phyloP scores from a whole-genome alignment of 2,888 invertebrate species.

The Lycaena phlaeas region DNA sequence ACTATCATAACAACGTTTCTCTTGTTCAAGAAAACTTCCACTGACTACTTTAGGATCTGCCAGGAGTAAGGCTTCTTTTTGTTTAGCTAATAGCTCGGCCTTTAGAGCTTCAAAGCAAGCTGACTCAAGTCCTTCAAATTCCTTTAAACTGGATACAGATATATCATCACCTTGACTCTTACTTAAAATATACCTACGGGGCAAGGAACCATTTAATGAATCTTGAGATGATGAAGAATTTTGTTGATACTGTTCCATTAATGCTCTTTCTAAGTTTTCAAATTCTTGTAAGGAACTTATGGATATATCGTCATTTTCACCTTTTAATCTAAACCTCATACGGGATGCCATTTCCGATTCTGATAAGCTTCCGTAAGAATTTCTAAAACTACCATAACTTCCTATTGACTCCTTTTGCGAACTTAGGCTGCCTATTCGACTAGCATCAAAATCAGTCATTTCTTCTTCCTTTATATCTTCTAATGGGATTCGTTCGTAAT shows the following conservation, averaged over 20 bases:
- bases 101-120: conserved; percentile 88
- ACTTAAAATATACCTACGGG: conserved; percentile 78
- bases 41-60: conserved; percentile 72
- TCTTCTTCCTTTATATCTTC: conserved; percentile 96
- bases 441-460: conserved; percentile 87
- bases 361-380: conserved; percentile 92
- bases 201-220: conserved; percentile 86
- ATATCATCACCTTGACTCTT: conserved; percentile 89
- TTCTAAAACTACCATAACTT: conserved; percentile 86
- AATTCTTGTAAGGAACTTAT: conserved; percentile 95
- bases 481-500: conserved; percentile 85
- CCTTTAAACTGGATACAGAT: conserved; percentile 89
- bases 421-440: conserved; percentile 82
- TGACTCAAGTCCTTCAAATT: conserved; percentile 93
- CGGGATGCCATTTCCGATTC: conserved; percentile 90
- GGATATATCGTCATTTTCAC: conserved; percentile 94
- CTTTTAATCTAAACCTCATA: conserved; percentile 85
- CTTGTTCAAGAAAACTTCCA: conserved; percentile 61
- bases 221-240: conserved; percentile 88
- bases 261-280: conserved; percentile 90
- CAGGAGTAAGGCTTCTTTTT: conserved; percentile 85
- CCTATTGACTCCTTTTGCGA: conserved; percentile 87
- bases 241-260: conserved; percentile 83
- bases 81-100: conserved; percentile 86
- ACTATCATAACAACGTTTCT: conserved; percentile 68